A percentile compares a stretch with the other conserved stretches of the same genome.
Conservation (phyloP, 2,113 vertebrate genomes). For the Macaca nemestrina region DNA sequence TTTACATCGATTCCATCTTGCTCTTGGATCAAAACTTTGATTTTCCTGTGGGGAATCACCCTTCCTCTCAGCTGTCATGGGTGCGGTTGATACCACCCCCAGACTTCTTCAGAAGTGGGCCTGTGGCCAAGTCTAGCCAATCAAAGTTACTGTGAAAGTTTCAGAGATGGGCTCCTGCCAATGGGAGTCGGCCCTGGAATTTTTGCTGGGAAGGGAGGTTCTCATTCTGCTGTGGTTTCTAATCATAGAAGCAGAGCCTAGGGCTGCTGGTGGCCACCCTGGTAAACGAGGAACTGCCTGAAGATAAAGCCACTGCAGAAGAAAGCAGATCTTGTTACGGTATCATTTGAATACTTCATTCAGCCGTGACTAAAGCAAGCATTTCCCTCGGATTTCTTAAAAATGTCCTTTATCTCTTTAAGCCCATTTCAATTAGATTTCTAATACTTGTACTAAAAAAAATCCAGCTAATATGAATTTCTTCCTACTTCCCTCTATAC, state of each 20-base stretch:
- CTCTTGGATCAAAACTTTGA: background rate
- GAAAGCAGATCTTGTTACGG: background rate
- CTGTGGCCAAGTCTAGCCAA: background rate
- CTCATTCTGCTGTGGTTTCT: background rate
- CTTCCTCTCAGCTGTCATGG: background rate
- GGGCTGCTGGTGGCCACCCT: background rate
- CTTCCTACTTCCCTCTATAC: background rate
- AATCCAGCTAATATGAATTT: background rate
- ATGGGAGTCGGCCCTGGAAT: background rate
- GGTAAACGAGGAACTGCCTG: background rate
- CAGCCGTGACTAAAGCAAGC: background rate
- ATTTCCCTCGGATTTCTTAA: constrained; percentile 26
- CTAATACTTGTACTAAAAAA: background rate
- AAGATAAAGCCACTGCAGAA: background rate
- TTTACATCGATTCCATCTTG: background rate
- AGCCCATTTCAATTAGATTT: constrained; percentile 6
- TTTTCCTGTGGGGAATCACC: background rate
- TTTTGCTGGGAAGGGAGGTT: background rate
- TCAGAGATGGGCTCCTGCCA: background rate
- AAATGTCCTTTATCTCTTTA: background rate
- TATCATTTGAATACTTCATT: background rate
- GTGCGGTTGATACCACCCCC: background rate
- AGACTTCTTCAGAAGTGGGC: background rate
- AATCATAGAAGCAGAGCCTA: background rate
- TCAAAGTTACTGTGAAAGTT: background rate